Base-by-base conservation (phyloP, 2,797 vertebrate species). In the Danionella dracula region DNA sequence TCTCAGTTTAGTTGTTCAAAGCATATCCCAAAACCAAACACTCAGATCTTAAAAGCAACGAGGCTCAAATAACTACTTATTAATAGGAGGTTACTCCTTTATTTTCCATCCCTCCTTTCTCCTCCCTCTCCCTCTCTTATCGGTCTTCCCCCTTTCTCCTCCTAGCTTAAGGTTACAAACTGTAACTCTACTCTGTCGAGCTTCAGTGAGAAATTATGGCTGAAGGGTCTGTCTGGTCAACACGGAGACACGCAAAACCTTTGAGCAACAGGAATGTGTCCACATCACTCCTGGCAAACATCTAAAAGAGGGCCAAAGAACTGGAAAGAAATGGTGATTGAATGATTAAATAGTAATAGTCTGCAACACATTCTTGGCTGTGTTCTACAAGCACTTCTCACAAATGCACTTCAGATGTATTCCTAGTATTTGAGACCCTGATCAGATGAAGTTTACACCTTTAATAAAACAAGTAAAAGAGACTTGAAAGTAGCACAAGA, bases 11-110 rank as follows among this genome's bases (percentile, higher is more conserved):
- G 23, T 27, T 27, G 3, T 27, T 6, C 23, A 27, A 27, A 27
- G 23, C 3, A 27, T 27, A 6, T 27, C 23, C 23, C 3, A 27
- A 27, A 27, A 27, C 23, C 23, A 27, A 27, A 27, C 23, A 27
- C 23, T 27, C 3, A 31, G 34, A 38, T 42, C 68, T 53, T 50
- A 34, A 59, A 59, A 51, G 66, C 75, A 57, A 58, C 59, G 56
- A n/a, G 74, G 74, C 85, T 78, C 50, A 75, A 83, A 78, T 74
- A 73, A 77, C 71, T 81, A 82, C 84, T 83, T 84, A 84, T 85
- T 85, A 81, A 84, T 78, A 77, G 74, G n/a, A n/a, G 16, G 17
- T 54, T 53, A 5, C 38, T 42, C 17, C 21, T 27, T 19, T 37
- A 16, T 31, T 56, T 56, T 27, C 1, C n/a, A 40, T 15, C 23